Evolutionary conservation across 2,113 vertebrate species (phyloP).

Genomic region (Tor tambroides): DNA sequence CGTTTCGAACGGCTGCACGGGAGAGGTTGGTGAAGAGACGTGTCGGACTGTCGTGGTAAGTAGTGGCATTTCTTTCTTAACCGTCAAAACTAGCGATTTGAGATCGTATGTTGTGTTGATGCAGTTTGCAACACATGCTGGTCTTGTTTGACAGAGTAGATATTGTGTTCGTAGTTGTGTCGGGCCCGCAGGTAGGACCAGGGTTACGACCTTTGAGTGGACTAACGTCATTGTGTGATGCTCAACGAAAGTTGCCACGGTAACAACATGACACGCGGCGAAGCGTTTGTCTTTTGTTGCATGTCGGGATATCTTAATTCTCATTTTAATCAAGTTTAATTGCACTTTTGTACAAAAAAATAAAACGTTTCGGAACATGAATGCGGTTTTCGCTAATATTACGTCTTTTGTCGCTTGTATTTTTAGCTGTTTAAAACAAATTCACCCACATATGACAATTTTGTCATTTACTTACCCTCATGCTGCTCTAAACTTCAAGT

Average conservation of each 20-base stretch:
- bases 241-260: background rate
- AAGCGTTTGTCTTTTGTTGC: background rate
- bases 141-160: background rate
- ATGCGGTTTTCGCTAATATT: background rate
- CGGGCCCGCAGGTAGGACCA: slow-evolving; percentile 27
- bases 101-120: background rate
- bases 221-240: background rate
- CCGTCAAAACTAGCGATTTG: background rate
- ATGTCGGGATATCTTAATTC: background rate
- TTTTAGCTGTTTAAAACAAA: background rate
- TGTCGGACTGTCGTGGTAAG: slow-evolving; percentile 63
- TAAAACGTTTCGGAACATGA: no score
- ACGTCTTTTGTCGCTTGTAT: background rate
- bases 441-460: background rate
- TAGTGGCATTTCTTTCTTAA: slow-evolving; percentile 15
- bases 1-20: slow-evolving; percentile 38
- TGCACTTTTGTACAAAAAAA: background rate
- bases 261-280: background rate
- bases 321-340: background rate
- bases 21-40: slow-evolving; percentile 45
- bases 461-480: background rate
- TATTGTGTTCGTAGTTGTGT: slow-evolving; percentile 10
- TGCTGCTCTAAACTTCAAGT: background rate
- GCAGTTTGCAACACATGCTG: background rate
- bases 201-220: slow-evolving; percentile 46